Base-by-base conservation (phyloP, 2,113 vertebrate species). In the Aix galericulata region DNA sequence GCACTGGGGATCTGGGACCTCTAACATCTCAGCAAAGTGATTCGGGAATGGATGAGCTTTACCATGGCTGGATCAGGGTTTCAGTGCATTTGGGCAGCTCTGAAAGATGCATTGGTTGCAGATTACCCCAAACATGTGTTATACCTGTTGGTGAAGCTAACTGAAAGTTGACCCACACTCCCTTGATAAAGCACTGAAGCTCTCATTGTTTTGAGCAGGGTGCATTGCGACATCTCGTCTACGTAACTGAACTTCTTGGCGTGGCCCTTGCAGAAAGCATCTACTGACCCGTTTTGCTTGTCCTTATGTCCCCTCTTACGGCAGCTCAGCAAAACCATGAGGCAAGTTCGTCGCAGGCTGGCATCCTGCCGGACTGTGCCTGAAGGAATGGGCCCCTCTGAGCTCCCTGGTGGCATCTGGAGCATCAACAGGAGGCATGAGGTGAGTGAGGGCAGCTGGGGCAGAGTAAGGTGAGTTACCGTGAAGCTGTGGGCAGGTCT, bases 341-440 rank as follows among this genome's bases (percentile, higher is more conserved):
- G 96, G 93, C 98, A 98, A 85, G 98, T 98, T 26, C 97, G 99
- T 95, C 96, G 71, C 83, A 97, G 95, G 93, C 98, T 99, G 97
- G 99, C 98, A 0, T 97, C 98, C 32, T 95, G 97, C 97, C 98
- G 96, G 94, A 97, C 97, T 15, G 60, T 89, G n/a, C 60, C 75
- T n/a, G 94, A 77, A 11, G 88, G 87, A 64, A 91, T 97, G 9
- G 89, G 84, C 23, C 13, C 67, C 8, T 93, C 96, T 11, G 91
- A 96, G 10, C 97, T 98, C 88, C 97, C 98, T 3, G 85, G 95
- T 1, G 96, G 93, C 6, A 2, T 52, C 83, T 97, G 95, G 96
- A 93, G 93, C 78, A 92, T 67, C 31, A 94, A 82, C 66, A 64
- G 96, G 11, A 95, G 31, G 32, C 95, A 66, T 97, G 96, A 99